Evolutionary conservation across 2,888 invertebrate genomes (phyloP).

Genomic region (Tolmerus cingulatus): DNA sequence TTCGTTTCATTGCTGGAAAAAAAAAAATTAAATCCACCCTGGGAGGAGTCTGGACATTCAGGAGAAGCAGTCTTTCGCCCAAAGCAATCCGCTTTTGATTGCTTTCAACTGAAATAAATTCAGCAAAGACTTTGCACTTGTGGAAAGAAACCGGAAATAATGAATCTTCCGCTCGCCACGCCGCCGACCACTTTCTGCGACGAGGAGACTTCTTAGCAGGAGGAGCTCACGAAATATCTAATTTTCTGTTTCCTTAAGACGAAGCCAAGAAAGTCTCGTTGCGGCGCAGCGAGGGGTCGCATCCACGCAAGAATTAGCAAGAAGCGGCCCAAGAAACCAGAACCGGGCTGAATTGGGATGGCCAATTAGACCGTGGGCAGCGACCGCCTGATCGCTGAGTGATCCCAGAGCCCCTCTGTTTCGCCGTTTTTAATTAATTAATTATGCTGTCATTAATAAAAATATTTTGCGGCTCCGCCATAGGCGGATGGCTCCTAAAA

Average conservation of each 20-base stretch:
- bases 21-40: neutral
- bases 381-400: neutral
- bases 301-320: slow-evolving; percentile 5
- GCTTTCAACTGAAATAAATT: neutral
- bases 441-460: slow-evolving; percentile 35
- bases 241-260: slow-evolving; percentile 11
- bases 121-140: neutral
- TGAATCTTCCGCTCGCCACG: neutral
- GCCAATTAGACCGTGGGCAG: slow-evolving; percentile 5
- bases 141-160: slow-evolving; percentile 3
- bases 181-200: neutral
- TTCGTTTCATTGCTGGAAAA: neutral
- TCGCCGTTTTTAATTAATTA: slow-evolving; percentile 21
- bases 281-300: slow-evolving; percentile 15
- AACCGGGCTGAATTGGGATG: neutral
- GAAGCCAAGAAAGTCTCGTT: neutral
- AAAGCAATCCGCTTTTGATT: neutral
- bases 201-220: neutral
- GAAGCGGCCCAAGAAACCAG: neutral
- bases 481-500: neutral
- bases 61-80: neutral
- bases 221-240: slow-evolving; percentile 2
- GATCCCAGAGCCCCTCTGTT: neutral
- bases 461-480: slow-evolving; percentile 15
- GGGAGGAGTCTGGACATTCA: neutral